Evolutionary conservation across 2,113 vertebrate species (phyloP), one percentile per base, ranked within the genome.

Genomic region (Tenebrosternarchus preto): DNA sequence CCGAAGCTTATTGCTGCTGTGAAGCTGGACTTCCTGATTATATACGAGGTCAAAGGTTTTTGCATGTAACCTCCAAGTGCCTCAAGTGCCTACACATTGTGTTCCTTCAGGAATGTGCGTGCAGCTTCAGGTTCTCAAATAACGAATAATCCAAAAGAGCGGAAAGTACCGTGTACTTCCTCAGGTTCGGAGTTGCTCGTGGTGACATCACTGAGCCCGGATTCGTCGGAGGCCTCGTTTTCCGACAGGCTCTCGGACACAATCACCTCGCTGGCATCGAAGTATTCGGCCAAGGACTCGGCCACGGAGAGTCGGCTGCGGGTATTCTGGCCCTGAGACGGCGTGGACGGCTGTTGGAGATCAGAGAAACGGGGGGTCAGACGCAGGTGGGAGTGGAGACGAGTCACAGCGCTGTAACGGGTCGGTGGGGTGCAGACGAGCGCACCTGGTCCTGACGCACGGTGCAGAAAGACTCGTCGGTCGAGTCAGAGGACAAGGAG

Each of bases 231-330:
- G 3, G 92, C 93, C 87, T 97, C 96, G 0, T 96, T 95, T 87
- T 96, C 96, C 0, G 95, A 96, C 6, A 95, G 95, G 75, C 88
- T 96, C 82, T 95, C 95, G 0, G 94, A 95, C 20, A 95, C 81
- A 8, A 97, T 90, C 27, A 95, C 94, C 77, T 98, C 96, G 0
- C 90, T 95, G 84, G 96, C 96, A 0, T 98, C 96, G 4, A 95
- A 98, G 86, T 96, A 98, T 81, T 97, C 96, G 0, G 94, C 92
- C 88, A 94, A 92, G 0, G 96, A 98, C 0, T 97, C 96, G 0
- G 95, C 94, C 39, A 95, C 89, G 0, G 96, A 97, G 55, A 94
- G 92, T 33, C 95, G 36, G 9, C 91, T 89, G 0, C 31, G 60
- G 43, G 83, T 22, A 2, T 1, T 9, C 43, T 12, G 12, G 88